Evolutionary conservation across 1,140 invertebrate genomes (phyloP), one percentile per base, ranked within the genome.

Genomic region (Hirudo medicinalis): DNA sequence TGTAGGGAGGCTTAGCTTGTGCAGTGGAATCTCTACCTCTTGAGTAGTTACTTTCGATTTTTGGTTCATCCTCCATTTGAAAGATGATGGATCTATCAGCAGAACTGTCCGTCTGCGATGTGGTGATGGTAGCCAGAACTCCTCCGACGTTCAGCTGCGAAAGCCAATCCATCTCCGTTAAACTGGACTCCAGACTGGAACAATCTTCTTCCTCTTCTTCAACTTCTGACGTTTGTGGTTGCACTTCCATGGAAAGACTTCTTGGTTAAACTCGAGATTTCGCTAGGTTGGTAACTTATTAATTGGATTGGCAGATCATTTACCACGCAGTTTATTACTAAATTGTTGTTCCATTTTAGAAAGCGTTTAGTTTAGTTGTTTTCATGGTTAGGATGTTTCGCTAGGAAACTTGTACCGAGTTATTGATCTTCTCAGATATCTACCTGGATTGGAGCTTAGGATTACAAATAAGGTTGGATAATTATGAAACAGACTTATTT

Each of bases 151-250:
- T 83, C 69, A 85, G 78, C 69, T 81, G 79, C 66, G 84, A 83
- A 70, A 86, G 78, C 85, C 85, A 86, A 75, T 85, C 85, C 81
- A 86, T 85, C 67, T 83, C 82, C 67, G 85, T 85, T 67, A 86
- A 77, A 78, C 83, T 85, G 74, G 80, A 80, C 73, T 85, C 83
- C 54, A 85, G 75, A 71, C 84, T 81, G 60, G 82, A 80, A 11
- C 57, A 83, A 82, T 80, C 74, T 79, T 79, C 57, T 15, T 63
- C 57, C 11, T 63, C 57, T 1, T 63, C 57, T 25, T 63, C 57
- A 32, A 25, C 57, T 22, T 25, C 57, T 4, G 29, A 11, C 13
- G 57, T 63, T 32, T 32, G 57, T 25, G 22, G 22, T 20, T 63
- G 57, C 11, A 25, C 57, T 13, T 63, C 57, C 43, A 49, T 49